phyloP scores from a whole-genome alignment of 2,888 invertebrate genomes.

The Xestia sexstrigata region DNA sequence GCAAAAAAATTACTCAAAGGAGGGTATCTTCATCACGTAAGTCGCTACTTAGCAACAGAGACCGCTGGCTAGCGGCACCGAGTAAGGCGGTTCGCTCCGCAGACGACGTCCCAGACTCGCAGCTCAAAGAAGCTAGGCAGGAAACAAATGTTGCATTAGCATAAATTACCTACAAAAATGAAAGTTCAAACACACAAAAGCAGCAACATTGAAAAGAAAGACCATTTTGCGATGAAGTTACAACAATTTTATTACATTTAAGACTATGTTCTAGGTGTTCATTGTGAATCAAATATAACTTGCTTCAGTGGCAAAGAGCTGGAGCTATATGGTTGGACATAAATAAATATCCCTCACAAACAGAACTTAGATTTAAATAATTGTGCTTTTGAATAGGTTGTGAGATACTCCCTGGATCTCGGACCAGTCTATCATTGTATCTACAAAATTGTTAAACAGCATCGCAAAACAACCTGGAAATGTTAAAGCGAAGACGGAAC shows the following conservation, averaged over 20 bases:
- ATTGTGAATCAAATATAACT: neutral
- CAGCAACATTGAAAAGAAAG: constrained; percentile 52
- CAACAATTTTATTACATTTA: constrained; percentile 9
- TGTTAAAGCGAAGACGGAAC: constrained; percentile 49
- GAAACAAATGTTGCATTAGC: constrained; percentile 40
- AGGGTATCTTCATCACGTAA: constrained; percentile 96
- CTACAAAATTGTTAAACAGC: constrained; percentile 17
- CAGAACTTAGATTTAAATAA: neutral
- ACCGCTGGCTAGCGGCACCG: constrained; percentile 94
- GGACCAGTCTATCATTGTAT: neutral
- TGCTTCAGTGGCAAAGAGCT: neutral
- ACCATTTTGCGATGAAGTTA: constrained; percentile 35
- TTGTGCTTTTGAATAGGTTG: neutral
- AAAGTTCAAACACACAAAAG: constrained; percentile 40
- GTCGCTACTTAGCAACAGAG: constrained; percentile 94
- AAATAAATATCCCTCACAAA: neutral
- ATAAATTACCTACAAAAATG: constrained; percentile 26
- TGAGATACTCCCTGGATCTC: neutral
- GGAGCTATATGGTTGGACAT: no score
- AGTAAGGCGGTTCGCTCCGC: constrained; percentile 92
- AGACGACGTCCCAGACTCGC: constrained; percentile 91
- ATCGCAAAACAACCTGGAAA: constrained; percentile 50
- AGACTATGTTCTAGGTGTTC: neutral
- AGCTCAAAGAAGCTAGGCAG: constrained; percentile 91
- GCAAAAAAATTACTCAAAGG: constrained; percentile 30